phyloP scores from a whole-genome alignment of 2,888 invertebrate genomes.

The Danaus chrysippus region DNA sequence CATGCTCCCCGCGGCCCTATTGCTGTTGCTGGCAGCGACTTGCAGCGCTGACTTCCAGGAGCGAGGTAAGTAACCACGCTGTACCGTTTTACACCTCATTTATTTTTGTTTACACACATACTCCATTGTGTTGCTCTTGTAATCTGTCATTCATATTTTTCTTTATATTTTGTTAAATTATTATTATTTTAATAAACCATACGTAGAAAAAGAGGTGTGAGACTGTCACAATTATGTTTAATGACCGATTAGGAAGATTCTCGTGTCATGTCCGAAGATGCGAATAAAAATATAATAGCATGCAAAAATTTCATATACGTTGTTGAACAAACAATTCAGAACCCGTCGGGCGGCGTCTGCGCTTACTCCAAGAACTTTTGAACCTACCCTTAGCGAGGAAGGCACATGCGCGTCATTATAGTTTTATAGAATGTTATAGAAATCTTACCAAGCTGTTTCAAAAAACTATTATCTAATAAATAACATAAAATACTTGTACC shows the following conservation, averaged over 20 bases:
- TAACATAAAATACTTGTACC: too few species aligned
- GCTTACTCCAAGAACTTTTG: neutral
- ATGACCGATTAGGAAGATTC: neutral
- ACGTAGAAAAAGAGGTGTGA: too few species aligned
- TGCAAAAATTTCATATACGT: slow-evolving; percentile 24
- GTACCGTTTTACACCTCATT: slow-evolving; percentile 10
- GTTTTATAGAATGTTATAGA: too few species aligned
- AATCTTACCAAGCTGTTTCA: too few species aligned
- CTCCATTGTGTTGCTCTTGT: neutral
- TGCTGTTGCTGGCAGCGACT: slow-evolving; percentile 42
- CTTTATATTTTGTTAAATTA: too few species aligned
- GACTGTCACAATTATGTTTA: too few species aligned
- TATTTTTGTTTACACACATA: slow-evolving; percentile 9
- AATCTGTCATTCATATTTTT: neutral
- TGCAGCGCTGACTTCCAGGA: slow-evolving; percentile 60
- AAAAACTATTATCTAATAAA: too few species aligned
- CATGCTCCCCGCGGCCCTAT: slow-evolving; percentile 39
- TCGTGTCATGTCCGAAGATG: slow-evolving; percentile 9
- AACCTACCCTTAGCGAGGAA: too few species aligned
- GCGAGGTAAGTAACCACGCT: slow-evolving; percentile 53
- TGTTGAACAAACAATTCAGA: slow-evolving; percentile 17
- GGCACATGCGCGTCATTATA: too few species aligned
- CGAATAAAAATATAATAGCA: slow-evolving; percentile 22
- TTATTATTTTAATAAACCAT: too few species aligned
- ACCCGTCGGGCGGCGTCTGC: slow-evolving; percentile 11